Conservation (phyloP, 2,113 vertebrate genomes). For the Uria aalge region DNA sequence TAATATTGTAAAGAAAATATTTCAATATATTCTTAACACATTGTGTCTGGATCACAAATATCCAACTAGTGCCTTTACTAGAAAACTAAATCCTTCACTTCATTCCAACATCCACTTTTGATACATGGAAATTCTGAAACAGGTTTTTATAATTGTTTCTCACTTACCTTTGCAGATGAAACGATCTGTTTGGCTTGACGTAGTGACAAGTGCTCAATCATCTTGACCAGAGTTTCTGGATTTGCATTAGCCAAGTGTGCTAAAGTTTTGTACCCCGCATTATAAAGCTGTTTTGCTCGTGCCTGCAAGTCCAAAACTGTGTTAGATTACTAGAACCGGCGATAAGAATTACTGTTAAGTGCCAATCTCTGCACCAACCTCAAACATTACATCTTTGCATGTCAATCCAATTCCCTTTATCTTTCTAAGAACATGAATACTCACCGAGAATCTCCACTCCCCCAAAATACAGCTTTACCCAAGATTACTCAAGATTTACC, state of each 20-base stretch:
- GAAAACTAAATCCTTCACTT: neutral
- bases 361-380: neutral
- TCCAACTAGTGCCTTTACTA: neutral
- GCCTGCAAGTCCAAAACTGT: constrained; percentile 69
- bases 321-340: neutral
- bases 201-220: constrained; percentile 81
- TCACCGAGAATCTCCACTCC: neutral
- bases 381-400: neutral
- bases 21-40: neutral
- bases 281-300: constrained; percentile 91
- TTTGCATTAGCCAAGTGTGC: constrained; percentile 87
- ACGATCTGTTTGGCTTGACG: constrained; percentile 87
- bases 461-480: neutral
- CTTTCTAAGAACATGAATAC: neutral
- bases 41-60: neutral
- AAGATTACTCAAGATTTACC: neutral
- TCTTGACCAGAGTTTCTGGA: constrained; percentile 76
- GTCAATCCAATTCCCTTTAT: neutral
- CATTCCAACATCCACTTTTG: neutral
- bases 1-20: neutral
- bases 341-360: neutral
- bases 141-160: neutral
- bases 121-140: neutral
- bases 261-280: constrained; percentile 86
- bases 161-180: constrained; percentile 89